These are phyloP conservation scores for Mus spicilegus DNA, from an alignment of 2,113 vertebrate species.

Conservation along the genomic window DNA sequence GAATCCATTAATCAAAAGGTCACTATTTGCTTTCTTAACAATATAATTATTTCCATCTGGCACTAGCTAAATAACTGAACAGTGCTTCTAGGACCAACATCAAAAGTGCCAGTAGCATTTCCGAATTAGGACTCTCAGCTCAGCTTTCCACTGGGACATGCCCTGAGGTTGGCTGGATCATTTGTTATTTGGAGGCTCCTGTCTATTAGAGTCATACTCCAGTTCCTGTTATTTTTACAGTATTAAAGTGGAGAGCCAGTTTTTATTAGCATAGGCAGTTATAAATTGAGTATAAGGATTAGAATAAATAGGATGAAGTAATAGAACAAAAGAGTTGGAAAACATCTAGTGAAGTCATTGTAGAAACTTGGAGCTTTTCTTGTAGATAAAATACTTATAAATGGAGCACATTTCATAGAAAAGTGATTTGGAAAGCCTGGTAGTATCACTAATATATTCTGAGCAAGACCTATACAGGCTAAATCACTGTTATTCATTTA, in stretches of 20 bases:
- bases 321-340: conserved; percentile 43
- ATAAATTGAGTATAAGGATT: conserved; percentile 41
- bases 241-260: conserved; percentile 23
- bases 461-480: neutral
- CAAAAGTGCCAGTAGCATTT: conserved; percentile 55
- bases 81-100: conserved; percentile 26
- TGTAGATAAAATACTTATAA: conserved; percentile 41
- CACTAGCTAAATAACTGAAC: conserved; percentile 50
- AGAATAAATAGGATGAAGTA: conserved; percentile 16
- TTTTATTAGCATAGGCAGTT: conserved; percentile 39
- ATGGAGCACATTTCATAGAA: conserved; percentile 40
- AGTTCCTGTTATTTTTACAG: conserved; percentile 44
- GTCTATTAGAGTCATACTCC: neutral
- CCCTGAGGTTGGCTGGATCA: conserved; percentile 43
- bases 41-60: conserved; percentile 70
- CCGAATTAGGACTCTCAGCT: neutral
- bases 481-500: conserved; percentile 21
- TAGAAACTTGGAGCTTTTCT: conserved; percentile 14
- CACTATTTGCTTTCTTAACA: conserved; percentile 65
- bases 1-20: conserved; percentile 59
- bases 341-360: neutral
- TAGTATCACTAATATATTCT: neutral
- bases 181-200: conserved; percentile 41
- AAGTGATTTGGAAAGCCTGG: conserved; percentile 42
- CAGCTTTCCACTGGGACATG: neutral